These are phyloP conservation scores for sheep (Ovis aries) DNA, from an alignment of 2,113 vertebrate genomes.

Conservation along the genomic window DNA sequence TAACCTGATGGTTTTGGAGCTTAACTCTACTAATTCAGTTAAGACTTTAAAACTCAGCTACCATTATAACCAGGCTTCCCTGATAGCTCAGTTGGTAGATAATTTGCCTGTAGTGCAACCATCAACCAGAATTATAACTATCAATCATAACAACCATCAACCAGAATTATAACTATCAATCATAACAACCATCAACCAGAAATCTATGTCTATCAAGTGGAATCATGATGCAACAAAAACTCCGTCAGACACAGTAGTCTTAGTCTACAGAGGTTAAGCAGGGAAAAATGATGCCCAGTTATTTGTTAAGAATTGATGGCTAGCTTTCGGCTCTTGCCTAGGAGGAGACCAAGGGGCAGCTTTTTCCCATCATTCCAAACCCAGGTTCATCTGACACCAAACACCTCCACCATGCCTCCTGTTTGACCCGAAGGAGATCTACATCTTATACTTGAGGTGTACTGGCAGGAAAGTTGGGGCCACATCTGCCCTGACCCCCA, in stretches of 20 bases:
- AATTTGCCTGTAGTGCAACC: neutral
- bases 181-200: neutral
- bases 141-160: neutral
- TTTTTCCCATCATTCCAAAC: neutral
- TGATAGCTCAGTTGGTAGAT: neutral
- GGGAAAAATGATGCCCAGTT: neutral
- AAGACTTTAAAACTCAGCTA: slow-evolving; percentile 22
- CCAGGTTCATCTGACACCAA: neutral
- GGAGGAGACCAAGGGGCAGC: neutral
- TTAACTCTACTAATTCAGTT: neutral
- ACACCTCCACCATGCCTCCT: neutral
- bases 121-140: neutral
- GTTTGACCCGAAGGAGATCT: neutral
- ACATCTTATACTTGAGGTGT: slow-evolving; percentile 63
- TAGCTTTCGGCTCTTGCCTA: neutral
- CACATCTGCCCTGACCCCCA: slow-evolving; percentile 87
- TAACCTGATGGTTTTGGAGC: neutral
- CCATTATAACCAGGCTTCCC: neutral
- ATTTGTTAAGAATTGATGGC: neutral
- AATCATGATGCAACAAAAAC: neutral
- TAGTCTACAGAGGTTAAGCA: neutral
- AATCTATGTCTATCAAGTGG: neutral
- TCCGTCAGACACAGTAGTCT: neutral
- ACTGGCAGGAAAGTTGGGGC: slow-evolving; percentile 88
- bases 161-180: neutral